Evolutionary conservation across 2,797 vertebrate species (phyloP).

Genomic region (Lepilemur ruficaudatus): DNA sequence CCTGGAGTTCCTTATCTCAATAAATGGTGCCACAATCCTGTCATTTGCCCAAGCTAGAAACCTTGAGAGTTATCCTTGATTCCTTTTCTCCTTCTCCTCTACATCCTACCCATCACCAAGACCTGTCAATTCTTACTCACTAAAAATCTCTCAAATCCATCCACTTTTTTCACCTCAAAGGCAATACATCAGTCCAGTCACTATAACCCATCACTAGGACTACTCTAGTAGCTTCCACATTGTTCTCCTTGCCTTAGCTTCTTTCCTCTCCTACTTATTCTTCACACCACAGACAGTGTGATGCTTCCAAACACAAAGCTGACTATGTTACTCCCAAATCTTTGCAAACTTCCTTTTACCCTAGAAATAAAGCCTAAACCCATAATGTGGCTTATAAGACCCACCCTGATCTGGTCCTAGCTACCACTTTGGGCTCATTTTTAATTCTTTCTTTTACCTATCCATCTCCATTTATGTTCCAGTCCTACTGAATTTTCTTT

Average conservation of each 20-base stretch:
- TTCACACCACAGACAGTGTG: background rate
- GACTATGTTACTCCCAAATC: background rate
- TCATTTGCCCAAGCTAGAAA: slow-evolving; percentile 31
- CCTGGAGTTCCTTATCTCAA: background rate
- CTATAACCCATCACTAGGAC: background rate
- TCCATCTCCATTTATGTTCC: background rate
- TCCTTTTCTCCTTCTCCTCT: background rate
- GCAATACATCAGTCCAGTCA: background rate
- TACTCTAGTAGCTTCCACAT: background rate
- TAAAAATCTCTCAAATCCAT: slow-evolving; percentile 16
- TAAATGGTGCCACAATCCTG: background rate
- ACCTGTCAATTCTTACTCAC: background rate
- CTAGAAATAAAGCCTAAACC: background rate
- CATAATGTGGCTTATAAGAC: background rate
- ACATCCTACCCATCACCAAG: background rate
- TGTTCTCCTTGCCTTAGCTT: background rate
- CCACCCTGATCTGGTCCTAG: background rate
- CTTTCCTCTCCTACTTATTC: background rate
- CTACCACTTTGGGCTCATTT: background rate
- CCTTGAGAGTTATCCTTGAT: background rate
- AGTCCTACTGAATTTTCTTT: background rate
- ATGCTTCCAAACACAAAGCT: slow-evolving; percentile 36
- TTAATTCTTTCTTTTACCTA: background rate
- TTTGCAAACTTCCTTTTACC: background rate
- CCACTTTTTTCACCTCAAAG: background rate